A percentile compares a stretch with the other conserved stretches of the same genome.
Conservation (phyloP, 2,888 invertebrate species). For the Drosophila meridiana region DNA sequence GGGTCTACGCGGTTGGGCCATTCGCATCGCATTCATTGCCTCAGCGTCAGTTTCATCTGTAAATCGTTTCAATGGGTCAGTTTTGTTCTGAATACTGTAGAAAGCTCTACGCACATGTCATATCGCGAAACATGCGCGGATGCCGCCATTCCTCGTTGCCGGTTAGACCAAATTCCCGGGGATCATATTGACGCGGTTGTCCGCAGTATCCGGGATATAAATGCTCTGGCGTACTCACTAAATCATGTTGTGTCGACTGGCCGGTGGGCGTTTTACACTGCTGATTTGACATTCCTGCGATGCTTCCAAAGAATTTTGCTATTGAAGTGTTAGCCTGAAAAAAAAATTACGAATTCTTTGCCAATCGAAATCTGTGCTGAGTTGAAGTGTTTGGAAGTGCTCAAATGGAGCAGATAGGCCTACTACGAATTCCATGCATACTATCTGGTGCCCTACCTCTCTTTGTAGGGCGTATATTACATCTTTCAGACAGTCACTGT, state of each 20-base stretch:
- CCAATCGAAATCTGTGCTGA: conserved; percentile 7
- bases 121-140: conserved; percentile 49
- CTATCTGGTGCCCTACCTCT: not conserved
- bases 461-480: not conserved
- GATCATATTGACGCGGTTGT: conserved; percentile 45
- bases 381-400: conserved; percentile 8
- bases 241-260: conserved; percentile 25
- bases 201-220: conserved; percentile 45
- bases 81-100: not conserved
- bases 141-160: conserved; percentile 57
- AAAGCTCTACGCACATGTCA: conserved; percentile 48
- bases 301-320: conserved; percentile 3
- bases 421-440: conserved; percentile 2
- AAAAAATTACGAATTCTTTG: conserved; percentile 9
- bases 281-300: conserved; percentile 2
- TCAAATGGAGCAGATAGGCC: conserved; percentile 11
- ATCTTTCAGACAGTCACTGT: not conserved
- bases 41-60: conserved; percentile 47
- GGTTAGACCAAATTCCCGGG: conserved; percentile 45
- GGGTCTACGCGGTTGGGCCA: conserved; percentile 23
- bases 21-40: conserved; percentile 15
- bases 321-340: conserved; percentile 27
- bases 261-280: conserved; percentile 4
- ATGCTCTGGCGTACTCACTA: conserved; percentile 51
- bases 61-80: conserved; percentile 1